Conservation (phyloP, 2,797 vertebrate genomes). For the Megalops cyprinoides region DNA sequence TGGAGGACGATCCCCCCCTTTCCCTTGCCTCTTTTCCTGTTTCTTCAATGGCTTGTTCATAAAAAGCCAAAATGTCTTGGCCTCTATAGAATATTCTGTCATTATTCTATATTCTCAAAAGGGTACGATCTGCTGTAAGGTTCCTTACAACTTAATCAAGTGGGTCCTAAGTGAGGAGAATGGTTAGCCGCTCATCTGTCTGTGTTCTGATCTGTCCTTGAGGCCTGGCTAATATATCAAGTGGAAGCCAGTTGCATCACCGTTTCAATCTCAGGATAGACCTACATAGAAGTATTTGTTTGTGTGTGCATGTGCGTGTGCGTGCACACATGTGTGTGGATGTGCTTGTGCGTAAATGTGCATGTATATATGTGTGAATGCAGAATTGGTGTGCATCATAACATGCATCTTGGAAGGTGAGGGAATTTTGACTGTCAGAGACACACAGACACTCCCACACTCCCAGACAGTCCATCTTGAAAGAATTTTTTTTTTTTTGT, state of each 20-base stretch:
- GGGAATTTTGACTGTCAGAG: neutral
- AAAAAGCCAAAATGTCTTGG: constrained; percentile 21
- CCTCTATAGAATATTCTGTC: neutral
- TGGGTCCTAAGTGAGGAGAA: neutral
- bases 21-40: constrained; percentile 14
- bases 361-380: neutral
- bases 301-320: neutral
- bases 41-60: constrained; percentile 25
- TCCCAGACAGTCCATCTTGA: neutral
- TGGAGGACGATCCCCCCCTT: constrained; percentile 19
- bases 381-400: neutral
- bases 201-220: neutral
- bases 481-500: neutral
- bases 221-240: constrained; percentile 9
- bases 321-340: neutral
- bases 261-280: neutral
- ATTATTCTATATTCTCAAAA: neutral
- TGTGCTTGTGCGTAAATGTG: neutral
- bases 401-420: neutral
- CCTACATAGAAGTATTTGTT: neutral
- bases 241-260: neutral
- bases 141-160: neutral
- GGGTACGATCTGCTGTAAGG: neutral
- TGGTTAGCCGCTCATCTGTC: neutral
- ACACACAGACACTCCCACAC: neutral